Evolutionary conservation across 1,140 invertebrate species (phyloP).

Genomic region (Zaprionus inermis): DNA sequence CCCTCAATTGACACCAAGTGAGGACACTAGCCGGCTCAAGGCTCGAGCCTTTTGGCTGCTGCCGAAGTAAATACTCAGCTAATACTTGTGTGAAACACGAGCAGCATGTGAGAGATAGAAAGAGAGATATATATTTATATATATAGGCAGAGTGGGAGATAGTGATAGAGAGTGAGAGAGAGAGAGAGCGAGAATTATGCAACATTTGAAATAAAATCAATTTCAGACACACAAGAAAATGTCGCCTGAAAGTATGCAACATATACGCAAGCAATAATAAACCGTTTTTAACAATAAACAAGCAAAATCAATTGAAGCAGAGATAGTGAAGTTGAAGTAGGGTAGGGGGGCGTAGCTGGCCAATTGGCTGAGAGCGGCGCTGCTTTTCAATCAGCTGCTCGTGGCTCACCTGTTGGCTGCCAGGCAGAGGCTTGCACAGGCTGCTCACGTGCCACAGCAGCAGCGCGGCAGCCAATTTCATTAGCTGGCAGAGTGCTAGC

Average conservation of each 20-base stretch:
- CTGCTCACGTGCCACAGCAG: slow-evolving; percentile 17
- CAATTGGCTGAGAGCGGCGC: background rate
- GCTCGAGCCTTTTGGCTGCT: background rate
- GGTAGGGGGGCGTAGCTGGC: background rate
- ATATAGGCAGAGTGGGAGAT: too few species aligned
- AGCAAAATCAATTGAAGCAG: slow-evolving; percentile 62
- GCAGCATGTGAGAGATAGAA: background rate
- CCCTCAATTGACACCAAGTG: background rate
- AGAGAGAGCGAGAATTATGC: background rate
- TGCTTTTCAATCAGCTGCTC: slow-evolving; percentile 44
- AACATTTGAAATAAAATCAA: slow-evolving; percentile 34
- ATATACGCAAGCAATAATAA: slow-evolving; percentile 51
- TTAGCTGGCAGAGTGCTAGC: background rate
- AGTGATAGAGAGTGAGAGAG: background rate
- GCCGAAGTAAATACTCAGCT: background rate
- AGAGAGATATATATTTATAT: too few species aligned
- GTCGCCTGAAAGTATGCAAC: slow-evolving; percentile 10
- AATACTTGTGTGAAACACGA: background rate
- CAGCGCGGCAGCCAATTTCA: background rate
- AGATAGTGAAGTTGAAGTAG: background rate
- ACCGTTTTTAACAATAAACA: slow-evolving; percentile 65
- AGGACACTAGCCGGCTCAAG: too few species aligned
- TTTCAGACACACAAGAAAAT: slow-evolving; percentile 17
- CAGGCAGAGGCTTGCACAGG: background rate
- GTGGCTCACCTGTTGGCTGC: slow-evolving; percentile 57